Evolutionary conservation across 1,140 invertebrate species (phyloP).

Genomic region (Tribolium castaneum): DNA sequence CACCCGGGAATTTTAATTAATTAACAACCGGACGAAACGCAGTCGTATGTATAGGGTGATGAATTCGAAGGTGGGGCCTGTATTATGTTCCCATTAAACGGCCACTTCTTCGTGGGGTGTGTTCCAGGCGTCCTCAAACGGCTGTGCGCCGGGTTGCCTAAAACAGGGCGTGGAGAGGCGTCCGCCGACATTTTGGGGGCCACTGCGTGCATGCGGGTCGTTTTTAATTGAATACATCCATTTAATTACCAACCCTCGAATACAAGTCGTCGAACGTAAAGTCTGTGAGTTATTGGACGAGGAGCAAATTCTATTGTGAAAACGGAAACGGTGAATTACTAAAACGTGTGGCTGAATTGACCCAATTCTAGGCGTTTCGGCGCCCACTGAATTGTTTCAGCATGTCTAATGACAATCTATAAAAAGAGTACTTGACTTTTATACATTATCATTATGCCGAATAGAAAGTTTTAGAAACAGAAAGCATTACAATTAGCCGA

Average conservation of each 20-base stretch:
- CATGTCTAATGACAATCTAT: constrained; percentile 35
- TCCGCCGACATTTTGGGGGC: background rate
- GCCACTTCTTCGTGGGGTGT: constrained; percentile 14
- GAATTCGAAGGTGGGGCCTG: constrained; percentile 18
- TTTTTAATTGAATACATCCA: constrained; percentile 37
- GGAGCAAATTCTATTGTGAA: constrained; percentile 28
- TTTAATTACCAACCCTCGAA: constrained; percentile 38
- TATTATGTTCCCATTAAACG: constrained; percentile 22
- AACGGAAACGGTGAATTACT: constrained; percentile 39
- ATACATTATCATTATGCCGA: constrained; percentile 10
- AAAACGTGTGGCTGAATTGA: constrained; percentile 41
- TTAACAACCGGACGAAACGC: constrained; percentile 11
- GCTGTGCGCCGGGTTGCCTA: background rate
- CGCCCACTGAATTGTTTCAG: constrained; percentile 38
- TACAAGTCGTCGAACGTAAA: constrained; percentile 37
- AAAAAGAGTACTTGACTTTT: constrained; percentile 26
- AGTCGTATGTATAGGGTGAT: constrained; percentile 18
- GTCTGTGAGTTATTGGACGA: constrained; percentile 12
- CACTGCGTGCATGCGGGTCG: constrained; percentile 14
- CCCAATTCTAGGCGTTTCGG: constrained; percentile 35
- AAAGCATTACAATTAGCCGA: constrained; percentile 22
- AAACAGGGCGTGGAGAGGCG: background rate
- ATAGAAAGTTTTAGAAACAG: constrained; percentile 8
- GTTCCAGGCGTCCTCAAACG: constrained; percentile 2
- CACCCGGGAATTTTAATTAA: constrained; percentile 18